Percentiles rank a stretch among this genome's conserved stretches.
Conservation (phyloP, 2,113 vertebrate species). For the Notothenia rossii region DNA sequence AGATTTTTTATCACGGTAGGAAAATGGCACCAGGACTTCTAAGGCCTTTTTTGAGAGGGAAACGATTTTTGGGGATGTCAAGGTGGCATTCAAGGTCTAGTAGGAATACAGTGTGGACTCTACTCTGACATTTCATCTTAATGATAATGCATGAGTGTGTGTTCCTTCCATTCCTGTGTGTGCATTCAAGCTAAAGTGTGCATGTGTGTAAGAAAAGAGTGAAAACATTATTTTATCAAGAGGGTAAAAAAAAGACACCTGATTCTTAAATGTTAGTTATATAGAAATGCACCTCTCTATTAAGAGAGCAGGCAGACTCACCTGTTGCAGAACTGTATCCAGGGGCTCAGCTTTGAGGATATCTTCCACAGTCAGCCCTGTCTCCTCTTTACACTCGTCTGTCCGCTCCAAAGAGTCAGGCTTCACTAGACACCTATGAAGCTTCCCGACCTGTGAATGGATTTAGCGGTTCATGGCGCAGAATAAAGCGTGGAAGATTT, state of each 20-base stretch:
- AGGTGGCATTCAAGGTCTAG: not conserved
- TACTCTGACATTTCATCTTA: no score
- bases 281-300: not conserved
- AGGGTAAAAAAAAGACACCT: not conserved
- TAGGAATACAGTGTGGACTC: not conserved
- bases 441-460: slow-evolving; percentile 90
- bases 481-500: not conserved
- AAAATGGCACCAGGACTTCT: no score
- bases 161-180: not conserved
- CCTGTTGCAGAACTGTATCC: slow-evolving; percentile 93
- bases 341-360: slow-evolving; percentile 90
- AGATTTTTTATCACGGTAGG: not conserved
- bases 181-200: not conserved
- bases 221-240: not conserved
- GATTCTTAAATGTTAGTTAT: not conserved
- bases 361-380: slow-evolving; percentile 88
- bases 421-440: slow-evolving; percentile 92
- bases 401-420: slow-evolving; percentile 92
- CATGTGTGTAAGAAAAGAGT: not conserved
- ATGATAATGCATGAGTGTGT: not conserved
- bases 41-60: not conserved
- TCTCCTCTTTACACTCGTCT: slow-evolving; percentile 91
- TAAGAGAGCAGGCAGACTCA: slow-evolving; percentile 75
- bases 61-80: not conserved
- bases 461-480: slow-evolving; percentile 63